Conservation (phyloP, 2,888 invertebrate genomes). For the Petrophora chlorosata region DNA sequence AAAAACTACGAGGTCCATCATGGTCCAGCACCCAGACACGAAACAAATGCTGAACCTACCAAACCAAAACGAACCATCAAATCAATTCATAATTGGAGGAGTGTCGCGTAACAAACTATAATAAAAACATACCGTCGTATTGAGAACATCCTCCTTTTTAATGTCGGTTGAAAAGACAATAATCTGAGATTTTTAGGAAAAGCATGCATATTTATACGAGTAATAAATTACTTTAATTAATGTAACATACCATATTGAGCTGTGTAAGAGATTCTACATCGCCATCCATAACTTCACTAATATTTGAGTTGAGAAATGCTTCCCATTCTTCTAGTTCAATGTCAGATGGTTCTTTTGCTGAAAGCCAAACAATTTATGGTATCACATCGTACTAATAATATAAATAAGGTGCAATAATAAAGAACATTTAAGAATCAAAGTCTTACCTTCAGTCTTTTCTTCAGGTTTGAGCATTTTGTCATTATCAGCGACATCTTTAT, state of each 20-base stretch:
- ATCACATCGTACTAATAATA: no score
- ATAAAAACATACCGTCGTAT: no score
- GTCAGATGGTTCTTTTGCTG: slow-evolving; percentile 83
- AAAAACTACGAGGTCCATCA: no score
- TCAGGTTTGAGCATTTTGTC: slow-evolving; percentile 60
- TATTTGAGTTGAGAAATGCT: slow-evolving; percentile 91
- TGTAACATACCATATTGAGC: slow-evolving; percentile 83
- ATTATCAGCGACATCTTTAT: slow-evolving; percentile 72
- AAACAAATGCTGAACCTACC: no score
- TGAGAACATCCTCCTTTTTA: no score
- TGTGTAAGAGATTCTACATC: slow-evolving; percentile 90
- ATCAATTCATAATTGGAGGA: no score
- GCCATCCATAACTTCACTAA: slow-evolving; percentile 92
- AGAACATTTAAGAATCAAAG: neutral
- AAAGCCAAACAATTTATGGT: slow-evolving; percentile 10
- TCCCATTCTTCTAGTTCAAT: slow-evolving; percentile 95
- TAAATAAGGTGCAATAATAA: no score
- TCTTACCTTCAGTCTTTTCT: slow-evolving; percentile 64
- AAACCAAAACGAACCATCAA: no score
- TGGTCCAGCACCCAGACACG: no score
- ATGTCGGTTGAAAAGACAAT: neutral
- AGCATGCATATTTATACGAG: no score
- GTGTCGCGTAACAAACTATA: no score
- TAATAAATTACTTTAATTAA: neutral
- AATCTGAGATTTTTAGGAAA: no score